These are phyloP conservation scores for Rotaria socialis DNA, from an alignment of 2,888 invertebrate genomes.

Conservation along the genomic window DNA sequence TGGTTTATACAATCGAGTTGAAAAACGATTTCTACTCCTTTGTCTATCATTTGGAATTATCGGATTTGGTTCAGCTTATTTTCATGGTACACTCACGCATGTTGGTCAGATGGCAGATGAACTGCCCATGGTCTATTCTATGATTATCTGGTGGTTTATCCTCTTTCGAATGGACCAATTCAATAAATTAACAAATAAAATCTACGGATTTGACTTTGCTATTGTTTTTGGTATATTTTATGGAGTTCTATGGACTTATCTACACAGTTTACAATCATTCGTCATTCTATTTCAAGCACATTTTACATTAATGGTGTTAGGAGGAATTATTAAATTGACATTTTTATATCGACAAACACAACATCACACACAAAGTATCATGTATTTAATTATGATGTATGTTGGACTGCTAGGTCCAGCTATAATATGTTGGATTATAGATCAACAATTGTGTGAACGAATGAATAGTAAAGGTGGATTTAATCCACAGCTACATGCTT, in stretches of 20 bases:
- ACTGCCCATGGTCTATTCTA: neutral
- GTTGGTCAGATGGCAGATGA: neutral
- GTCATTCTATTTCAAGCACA: neutral
- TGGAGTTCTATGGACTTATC: neutral
- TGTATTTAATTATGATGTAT: neutral
- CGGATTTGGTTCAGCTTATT: neutral
- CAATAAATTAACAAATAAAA: neutral
- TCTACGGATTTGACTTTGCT: neutral
- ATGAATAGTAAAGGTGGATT: neutral
- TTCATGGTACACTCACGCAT: neutral
- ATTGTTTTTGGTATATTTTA: neutral
- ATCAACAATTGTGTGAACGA: neutral
- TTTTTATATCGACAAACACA: conserved; percentile 14
- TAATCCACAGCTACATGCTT: conserved; percentile 1
- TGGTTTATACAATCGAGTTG: neutral
- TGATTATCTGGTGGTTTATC: neutral
- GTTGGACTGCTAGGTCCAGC: neutral
- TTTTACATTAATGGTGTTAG: neutral
- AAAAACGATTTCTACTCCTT: neutral
- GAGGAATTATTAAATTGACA: neutral
- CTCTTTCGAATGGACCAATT: neutral
- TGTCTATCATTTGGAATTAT: neutral
- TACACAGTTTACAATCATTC: conserved; percentile 1
- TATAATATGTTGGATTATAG: neutral
- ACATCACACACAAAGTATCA: neutral